A percentile compares a stretch with the other conserved stretches of the same genome.
Evolutionary conservation across 2,797 vertebrate genomes (phyloP).

Genomic region (Adrianichthys oophorus): DNA sequence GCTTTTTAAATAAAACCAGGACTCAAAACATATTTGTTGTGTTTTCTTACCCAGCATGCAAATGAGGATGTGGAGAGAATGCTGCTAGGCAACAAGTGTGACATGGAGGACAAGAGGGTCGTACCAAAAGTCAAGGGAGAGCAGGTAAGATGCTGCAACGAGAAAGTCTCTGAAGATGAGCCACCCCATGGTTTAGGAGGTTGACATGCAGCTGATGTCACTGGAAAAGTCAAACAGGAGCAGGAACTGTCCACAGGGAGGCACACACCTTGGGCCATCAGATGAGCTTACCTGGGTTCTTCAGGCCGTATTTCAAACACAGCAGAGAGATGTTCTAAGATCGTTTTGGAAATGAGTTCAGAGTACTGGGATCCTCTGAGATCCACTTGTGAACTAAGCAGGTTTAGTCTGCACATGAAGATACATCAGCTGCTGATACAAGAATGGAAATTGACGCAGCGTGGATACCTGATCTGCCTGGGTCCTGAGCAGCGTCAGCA

Average conservation of each 20-base stretch:
- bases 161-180: neutral
- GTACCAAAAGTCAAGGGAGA: constrained; percentile 97
- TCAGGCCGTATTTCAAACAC: too few relatives aligned
- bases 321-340: too few relatives aligned
- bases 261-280: too few relatives aligned
- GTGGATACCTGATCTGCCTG: constrained; percentile 45
- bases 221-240: too few relatives aligned
- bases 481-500: constrained; percentile 25
- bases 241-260: too few relatives aligned
- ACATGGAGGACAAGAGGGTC: constrained; percentile 98
- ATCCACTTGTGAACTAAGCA: too few relatives aligned
- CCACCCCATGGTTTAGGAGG: neutral
- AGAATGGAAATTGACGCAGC: constrained; percentile 8
- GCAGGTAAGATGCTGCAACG: constrained; percentile 81
- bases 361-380: too few relatives aligned
- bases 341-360: too few relatives aligned
- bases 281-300: too few relatives aligned
- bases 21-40: neutral
- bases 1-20: neutral
- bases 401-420: constrained; percentile 21
- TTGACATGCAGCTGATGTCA: too few relatives aligned
- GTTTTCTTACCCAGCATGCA: constrained; percentile 84
- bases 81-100: constrained; percentile 99
- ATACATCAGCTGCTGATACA: constrained; percentile 33
- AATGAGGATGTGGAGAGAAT: constrained; percentile 99